phyloP scores from a whole-genome alignment of 1,140 invertebrate species.

The Ericerus pela region DNA sequence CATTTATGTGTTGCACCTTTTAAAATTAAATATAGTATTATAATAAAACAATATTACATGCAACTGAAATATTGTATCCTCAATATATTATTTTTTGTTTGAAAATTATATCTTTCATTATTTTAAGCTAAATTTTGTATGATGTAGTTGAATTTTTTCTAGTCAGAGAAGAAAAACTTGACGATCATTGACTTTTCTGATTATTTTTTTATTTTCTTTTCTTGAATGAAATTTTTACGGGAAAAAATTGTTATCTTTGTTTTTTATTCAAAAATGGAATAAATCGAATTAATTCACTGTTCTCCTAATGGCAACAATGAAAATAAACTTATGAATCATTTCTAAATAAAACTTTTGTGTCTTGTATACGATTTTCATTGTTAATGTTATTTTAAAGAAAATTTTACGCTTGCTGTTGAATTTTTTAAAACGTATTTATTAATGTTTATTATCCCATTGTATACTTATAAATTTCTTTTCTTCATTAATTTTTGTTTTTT shows the following conservation, averaged over 20 bases:
- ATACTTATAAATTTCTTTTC: background rate
- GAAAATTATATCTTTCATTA: background rate
- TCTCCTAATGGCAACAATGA: background rate
- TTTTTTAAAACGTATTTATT: background rate
- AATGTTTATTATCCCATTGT: background rate
- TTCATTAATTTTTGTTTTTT: background rate
- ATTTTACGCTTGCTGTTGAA: conserved; percentile 3
- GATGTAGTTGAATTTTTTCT: background rate
- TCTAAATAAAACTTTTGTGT: background rate
- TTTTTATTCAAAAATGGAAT: background rate
- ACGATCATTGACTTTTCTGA: background rate
- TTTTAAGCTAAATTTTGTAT: conserved; percentile 2
- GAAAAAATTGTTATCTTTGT: background rate
- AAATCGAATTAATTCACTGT: too few relatives aligned
- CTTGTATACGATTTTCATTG: conserved; percentile 9
- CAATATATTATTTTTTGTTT: background rate
- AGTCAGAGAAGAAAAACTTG: conserved; percentile 2
- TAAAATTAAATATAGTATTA: too few relatives aligned
- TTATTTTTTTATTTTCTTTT: background rate
- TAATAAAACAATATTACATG: too few relatives aligned
- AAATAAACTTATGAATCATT: too few relatives aligned
- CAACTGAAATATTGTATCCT: too few relatives aligned
- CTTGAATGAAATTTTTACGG: background rate
- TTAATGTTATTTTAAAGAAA: conserved; percentile 8
- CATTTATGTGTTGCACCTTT: too few relatives aligned